Percentiles rank a stretch among this genome's conserved stretches.
Evolutionary conservation across 2,888 invertebrate genomes (phyloP).

Genomic region (Yponomeuta cagnagella): DNA sequence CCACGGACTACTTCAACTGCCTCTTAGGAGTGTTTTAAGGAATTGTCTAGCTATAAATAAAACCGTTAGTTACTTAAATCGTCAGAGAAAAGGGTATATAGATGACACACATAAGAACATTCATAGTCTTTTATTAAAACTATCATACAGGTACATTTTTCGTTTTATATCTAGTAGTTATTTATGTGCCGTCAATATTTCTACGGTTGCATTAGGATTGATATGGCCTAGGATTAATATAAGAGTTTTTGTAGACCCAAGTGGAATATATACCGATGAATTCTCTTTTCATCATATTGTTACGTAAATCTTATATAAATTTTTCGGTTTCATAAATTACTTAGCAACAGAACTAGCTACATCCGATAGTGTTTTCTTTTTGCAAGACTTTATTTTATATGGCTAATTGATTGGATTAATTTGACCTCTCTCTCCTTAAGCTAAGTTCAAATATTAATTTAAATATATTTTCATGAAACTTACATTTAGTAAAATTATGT

Average conservation of each 20-base stretch:
- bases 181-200: neutral
- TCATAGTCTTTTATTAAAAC: slow-evolving; percentile 24
- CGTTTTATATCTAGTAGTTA: slow-evolving; percentile 14
- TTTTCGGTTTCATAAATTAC: too few species aligned
- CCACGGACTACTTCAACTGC: too few species aligned
- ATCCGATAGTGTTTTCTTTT: too few species aligned
- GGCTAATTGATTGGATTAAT: slow-evolving; percentile 18
- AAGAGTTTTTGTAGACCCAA: too few species aligned
- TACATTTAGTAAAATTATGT: neutral
- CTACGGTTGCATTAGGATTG: neutral
- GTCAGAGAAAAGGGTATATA: neutral
- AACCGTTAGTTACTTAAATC: too few species aligned
- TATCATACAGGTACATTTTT: slow-evolving; percentile 30
- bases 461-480: slow-evolving; percentile 7
- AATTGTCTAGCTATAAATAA: too few species aligned
- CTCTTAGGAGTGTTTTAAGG: too few species aligned
- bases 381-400: neutral
- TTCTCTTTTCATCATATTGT: too few species aligned
- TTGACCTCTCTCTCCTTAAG: slow-evolving; percentile 46
- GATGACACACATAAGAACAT: slow-evolving; percentile 19
- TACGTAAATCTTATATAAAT: too few species aligned
- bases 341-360: too few species aligned
- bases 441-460: slow-evolving; percentile 17
- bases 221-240: neutral
- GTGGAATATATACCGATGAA: too few species aligned